Percentiles rank a stretch among this genome's conserved stretches.
These are phyloP conservation scores for Phymorhynchus buccinoides DNA, from an alignment of 1,140 invertebrate genomes.

Conservation along the genomic window DNA sequence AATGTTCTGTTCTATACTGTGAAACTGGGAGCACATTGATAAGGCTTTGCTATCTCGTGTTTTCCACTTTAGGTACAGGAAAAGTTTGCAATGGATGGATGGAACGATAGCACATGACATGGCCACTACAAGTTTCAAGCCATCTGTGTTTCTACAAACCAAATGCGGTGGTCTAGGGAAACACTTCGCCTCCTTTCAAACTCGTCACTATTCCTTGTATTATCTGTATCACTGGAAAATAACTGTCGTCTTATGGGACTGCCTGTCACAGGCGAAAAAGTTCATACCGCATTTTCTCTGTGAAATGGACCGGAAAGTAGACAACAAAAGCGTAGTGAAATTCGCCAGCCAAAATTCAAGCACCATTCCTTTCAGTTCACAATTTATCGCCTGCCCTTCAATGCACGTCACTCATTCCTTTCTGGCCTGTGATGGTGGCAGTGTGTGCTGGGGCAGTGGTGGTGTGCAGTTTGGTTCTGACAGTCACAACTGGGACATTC, in stretches of 20 bases:
- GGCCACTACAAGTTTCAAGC: not conserved
- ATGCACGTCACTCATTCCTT: not conserved
- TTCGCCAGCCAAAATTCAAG: not conserved
- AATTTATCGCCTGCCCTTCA: not conserved
- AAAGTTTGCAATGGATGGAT: not conserved
- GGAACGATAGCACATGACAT: not conserved
- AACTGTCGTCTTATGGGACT: too few species aligned
- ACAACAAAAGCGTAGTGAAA: not conserved
- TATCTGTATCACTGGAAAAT: not conserved
- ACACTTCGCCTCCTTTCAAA: not conserved
- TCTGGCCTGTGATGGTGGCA: constrained; percentile 23
- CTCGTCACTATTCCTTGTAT: not conserved
- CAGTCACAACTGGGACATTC: not conserved
- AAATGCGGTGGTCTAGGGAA: not conserved
- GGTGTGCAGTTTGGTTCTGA: not conserved
- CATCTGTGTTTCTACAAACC: not conserved
- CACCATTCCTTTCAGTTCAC: too few species aligned
- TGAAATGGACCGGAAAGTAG: not conserved
- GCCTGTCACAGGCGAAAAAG: too few species aligned
- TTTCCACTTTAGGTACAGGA: not conserved
- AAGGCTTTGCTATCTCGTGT: too few species aligned
- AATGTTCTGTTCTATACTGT: too few species aligned
- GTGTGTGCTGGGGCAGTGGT: not conserved
- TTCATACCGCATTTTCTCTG: not conserved
- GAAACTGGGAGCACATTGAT: too few species aligned